Conservation (phyloP, 2,113 vertebrate species). For the Dunckerocampus dactyliophorus region DNA sequence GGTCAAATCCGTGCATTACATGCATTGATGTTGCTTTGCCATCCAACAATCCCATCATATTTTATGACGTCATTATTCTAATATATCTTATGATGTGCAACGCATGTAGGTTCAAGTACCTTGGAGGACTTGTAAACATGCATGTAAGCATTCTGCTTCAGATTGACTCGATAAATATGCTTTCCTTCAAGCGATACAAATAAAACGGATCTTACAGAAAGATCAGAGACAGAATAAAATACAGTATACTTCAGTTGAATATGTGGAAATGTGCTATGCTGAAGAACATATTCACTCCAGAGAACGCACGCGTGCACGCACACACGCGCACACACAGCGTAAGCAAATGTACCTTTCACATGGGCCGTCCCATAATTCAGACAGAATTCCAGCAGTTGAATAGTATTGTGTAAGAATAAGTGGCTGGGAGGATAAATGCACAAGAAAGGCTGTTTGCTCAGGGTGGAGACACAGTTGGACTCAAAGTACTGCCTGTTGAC, state of each 20-base stretch:
- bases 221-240: neutral
- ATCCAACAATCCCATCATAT: too few species aligned
- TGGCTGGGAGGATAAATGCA: slow-evolving; percentile 48
- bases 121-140: too few species aligned
- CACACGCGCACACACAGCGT: slow-evolving; percentile 8
- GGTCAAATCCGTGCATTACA: too few species aligned
- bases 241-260: neutral
- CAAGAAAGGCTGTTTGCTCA: slow-evolving; percentile 30
- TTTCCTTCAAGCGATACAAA: too few species aligned
- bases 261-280: neutral
- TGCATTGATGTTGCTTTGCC: too few species aligned
- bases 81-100: too few species aligned
- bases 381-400: slow-evolving; percentile 33
- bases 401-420: slow-evolving; percentile 43
- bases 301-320: neutral
- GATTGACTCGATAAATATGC: too few species aligned
- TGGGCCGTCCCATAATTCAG: slow-evolving; percentile 43
- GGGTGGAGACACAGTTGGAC: slow-evolving; percentile 41
- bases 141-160: too few species aligned
- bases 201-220: neutral
- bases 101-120: too few species aligned
- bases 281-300: slow-evolving; percentile 5
- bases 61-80: too few species aligned
- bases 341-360: slow-evolving; percentile 39
- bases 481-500: slow-evolving; percentile 52